These are phyloP conservation scores for Leptinotarsa defecta DNA, from an alignment of 1,140 invertebrate genomes.

Conservation along the genomic window DNA sequence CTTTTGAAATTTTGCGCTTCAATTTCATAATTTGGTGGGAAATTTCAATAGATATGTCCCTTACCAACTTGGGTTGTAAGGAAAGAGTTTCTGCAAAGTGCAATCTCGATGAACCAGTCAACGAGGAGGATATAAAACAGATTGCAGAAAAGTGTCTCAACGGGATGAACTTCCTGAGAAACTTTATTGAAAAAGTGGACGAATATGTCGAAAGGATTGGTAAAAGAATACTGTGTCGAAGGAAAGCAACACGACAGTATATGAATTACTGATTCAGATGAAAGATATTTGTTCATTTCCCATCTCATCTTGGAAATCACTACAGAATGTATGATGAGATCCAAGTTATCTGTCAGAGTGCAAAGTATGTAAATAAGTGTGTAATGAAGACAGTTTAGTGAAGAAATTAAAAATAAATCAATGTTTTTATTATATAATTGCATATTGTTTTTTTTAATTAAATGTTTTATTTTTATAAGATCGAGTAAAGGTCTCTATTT, in stretches of 20 bases:
- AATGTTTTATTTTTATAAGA: too few species aligned
- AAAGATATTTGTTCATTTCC: too few species aligned
- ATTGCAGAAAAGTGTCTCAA: slow-evolving; percentile 8
- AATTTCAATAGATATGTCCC: slow-evolving; percentile 14
- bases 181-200: slow-evolving; percentile 18
- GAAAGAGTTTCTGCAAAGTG: background rate
- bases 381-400: too few species aligned
- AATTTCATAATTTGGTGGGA: slow-evolving; percentile 20
- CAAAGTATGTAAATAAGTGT: too few species aligned
- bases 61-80: background rate
- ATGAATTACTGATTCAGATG: background rate
- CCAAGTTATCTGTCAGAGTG: too few species aligned
- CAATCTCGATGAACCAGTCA: slow-evolving; percentile 1
- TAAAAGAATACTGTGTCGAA: background rate
- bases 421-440: too few species aligned
- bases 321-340: too few species aligned
- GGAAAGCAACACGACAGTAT: background rate
- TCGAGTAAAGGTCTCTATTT: too few species aligned
- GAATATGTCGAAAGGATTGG: slow-evolving; percentile 18
- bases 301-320: too few species aligned
- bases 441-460: too few species aligned
- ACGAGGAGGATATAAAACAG: slow-evolving; percentile 16
- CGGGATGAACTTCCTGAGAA: slow-evolving; percentile 8
- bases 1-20: slow-evolving; percentile 12
- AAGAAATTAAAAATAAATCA: too few species aligned